Base-by-base conservation (phyloP, 2,888 invertebrate genomes). In the Patella pellucida region DNA sequence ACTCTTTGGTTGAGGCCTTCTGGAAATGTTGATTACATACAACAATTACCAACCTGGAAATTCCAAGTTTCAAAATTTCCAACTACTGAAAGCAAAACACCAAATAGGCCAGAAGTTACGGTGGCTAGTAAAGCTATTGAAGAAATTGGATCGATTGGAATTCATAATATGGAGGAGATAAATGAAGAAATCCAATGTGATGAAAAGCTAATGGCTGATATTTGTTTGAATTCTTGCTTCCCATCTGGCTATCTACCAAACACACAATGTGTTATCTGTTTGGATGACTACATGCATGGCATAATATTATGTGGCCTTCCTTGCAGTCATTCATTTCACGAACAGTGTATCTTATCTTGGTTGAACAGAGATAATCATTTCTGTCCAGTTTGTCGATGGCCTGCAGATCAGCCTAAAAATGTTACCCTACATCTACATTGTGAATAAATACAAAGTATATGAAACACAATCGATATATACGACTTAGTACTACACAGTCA, bases 341-440 rank as follows among this genome's bases (percentile, higher is more conserved):
- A 92, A 78, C 82, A 88, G n/a, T 93, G 93, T 84, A 92, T 93
- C 68, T 85, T 92, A 82, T 83, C 87, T 16, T 93, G 93, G 93
- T 86, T 93, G 16, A 87, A 88, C 9, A 85, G 92, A 73, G 92
- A 92, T 79, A 92, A 93, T 81, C 92, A 92, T 81, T 91, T 92
- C 78, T 93, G 93, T 80, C 93, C 93, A 2, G 90, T 92, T 15
- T 93, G 93, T 82, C 89, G 93, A 12, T 92, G 92, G 92, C 92
- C 92, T n/a, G 91, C 92, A 0, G 92, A 92, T 85, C 85, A 85
- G 78, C 82, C 85, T 56, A 89, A 87, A 77, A 82, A 82, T 16
- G 80, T 81, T 68, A 68, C 62, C 50, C 56, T 56, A 16, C 74
- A 79, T 68, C 69, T 79, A 51, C 82, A 78, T 72, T 74, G 73